Evolutionary conservation across 1,140 invertebrate genomes (phyloP).

Genomic region (Drosophila rufa): DNA sequence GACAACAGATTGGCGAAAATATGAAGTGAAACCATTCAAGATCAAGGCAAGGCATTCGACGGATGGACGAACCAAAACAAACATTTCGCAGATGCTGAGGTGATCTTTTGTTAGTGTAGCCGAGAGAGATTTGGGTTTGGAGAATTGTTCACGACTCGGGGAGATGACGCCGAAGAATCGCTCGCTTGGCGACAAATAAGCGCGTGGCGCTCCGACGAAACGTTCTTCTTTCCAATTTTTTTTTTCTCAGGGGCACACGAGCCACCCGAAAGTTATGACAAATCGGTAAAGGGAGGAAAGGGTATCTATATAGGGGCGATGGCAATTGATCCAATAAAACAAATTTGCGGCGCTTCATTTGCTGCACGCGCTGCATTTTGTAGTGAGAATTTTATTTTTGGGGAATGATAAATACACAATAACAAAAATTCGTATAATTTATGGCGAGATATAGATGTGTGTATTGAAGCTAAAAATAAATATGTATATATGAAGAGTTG

Average conservation of each 20-base stretch:
- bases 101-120: slow-evolving; percentile 43
- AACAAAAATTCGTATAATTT: slow-evolving; percentile 24
- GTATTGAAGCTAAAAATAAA: slow-evolving; percentile 39
- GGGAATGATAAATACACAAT: slow-evolving; percentile 48
- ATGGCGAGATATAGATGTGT: slow-evolving; percentile 3
- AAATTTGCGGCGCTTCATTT: slow-evolving; percentile 28
- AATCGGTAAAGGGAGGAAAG: slow-evolving; percentile 14
- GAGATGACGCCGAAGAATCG: slow-evolving; percentile 18
- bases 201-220: slow-evolving; percentile 52
- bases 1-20: slow-evolving; percentile 68
- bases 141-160: slow-evolving; percentile 28
- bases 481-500: slow-evolving; percentile 18
- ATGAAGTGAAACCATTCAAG: slow-evolving; percentile 63
- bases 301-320: slow-evolving; percentile 7
- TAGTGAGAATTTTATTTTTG: slow-evolving; percentile 32
- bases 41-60: slow-evolving; percentile 63
- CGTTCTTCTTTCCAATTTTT: slow-evolving; percentile 5
- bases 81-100: slow-evolving; percentile 42
- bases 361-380: slow-evolving; percentile 53
- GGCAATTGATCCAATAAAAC: slow-evolving; percentile 62
- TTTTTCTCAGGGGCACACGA: slow-evolving; percentile 25
- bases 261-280: slow-evolving; percentile 34
- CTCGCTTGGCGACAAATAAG: slow-evolving; percentile 48
- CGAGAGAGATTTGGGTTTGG: slow-evolving; percentile 35
- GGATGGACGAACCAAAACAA: slow-evolving; percentile 67